These are phyloP conservation scores for Ailurus styani DNA, from an alignment of 2,113 vertebrate genomes.

Conservation along the genomic window DNA sequence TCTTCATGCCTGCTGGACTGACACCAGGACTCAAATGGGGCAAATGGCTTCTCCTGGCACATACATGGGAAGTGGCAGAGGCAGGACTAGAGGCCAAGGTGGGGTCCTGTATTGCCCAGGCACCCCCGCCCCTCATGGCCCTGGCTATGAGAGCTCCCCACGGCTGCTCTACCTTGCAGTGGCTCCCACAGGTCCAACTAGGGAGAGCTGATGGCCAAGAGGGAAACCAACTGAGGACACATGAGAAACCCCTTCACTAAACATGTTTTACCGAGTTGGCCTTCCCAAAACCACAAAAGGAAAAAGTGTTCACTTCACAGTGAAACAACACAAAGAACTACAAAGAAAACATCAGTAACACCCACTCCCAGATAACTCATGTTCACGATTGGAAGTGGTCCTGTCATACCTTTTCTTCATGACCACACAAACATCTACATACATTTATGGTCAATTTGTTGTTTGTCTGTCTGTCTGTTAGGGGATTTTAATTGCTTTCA, in stretches of 20 bases:
- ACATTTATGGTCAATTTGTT: neutral
- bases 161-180: neutral
- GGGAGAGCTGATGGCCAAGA: neutral
- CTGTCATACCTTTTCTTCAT: neutral
- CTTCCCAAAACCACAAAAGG: neutral
- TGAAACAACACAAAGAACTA: neutral
- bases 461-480: neutral
- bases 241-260: neutral
- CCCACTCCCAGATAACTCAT: neutral
- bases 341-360: neutral
- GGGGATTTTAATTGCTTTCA: neutral
- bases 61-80: fast-evolving
- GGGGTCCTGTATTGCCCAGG: neutral
- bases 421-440: neutral
- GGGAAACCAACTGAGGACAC: neutral
- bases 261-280: neutral
- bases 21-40: neutral
- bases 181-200: neutral
- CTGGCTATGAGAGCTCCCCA: neutral
- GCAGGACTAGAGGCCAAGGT: neutral
- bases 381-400: too few relatives aligned
- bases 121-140: neutral
- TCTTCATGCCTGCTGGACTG: neutral
- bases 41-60: neutral
- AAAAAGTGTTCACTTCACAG: neutral